Conservation (phyloP, 2,888 invertebrate genomes). For the Drosophila picticornis region DNA sequence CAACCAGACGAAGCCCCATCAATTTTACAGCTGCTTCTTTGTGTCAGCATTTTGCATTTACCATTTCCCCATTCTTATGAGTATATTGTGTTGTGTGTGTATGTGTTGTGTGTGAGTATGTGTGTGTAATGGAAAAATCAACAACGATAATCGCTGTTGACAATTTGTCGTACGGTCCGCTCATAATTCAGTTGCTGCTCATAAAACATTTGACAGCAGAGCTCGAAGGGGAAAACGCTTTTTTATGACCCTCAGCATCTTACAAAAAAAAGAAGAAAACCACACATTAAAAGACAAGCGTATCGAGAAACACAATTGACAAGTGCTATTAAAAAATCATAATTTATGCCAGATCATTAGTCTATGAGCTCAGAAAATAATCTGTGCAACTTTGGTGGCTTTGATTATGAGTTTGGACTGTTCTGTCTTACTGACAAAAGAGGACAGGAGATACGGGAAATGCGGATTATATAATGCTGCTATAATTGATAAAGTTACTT, state of each 20-base stretch:
- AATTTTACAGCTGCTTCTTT: slow-evolving; percentile 63
- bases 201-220: slow-evolving; percentile 37
- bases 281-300: slow-evolving; percentile 7
- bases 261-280: background rate
- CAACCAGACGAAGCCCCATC: slow-evolving; percentile 37
- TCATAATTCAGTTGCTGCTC: slow-evolving; percentile 43
- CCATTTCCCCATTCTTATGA: slow-evolving; percentile 27
- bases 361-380: background rate
- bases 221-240: slow-evolving; percentile 9
- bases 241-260: slow-evolving; percentile 34
- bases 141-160: slow-evolving; percentile 58
- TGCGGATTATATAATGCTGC: too few species aligned
- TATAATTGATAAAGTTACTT: too few species aligned
- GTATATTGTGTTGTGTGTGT: slow-evolving; percentile 9
- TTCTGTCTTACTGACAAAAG: background rate
- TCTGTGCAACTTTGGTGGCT: background rate
- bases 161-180: slow-evolving; percentile 57
- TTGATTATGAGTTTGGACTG: background rate
- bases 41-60: slow-evolving; percentile 55
- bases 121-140: slow-evolving; percentile 44
- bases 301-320: slow-evolving; percentile 4
- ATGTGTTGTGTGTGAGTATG: slow-evolving; percentile 13
- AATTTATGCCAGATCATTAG: slow-evolving; percentile 10
- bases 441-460: background rate
- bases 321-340: slow-evolving; percentile 3